Evolutionary conservation across 2,888 invertebrate genomes (phyloP).

Genomic region (Cactoblastis cactorum): DNA sequence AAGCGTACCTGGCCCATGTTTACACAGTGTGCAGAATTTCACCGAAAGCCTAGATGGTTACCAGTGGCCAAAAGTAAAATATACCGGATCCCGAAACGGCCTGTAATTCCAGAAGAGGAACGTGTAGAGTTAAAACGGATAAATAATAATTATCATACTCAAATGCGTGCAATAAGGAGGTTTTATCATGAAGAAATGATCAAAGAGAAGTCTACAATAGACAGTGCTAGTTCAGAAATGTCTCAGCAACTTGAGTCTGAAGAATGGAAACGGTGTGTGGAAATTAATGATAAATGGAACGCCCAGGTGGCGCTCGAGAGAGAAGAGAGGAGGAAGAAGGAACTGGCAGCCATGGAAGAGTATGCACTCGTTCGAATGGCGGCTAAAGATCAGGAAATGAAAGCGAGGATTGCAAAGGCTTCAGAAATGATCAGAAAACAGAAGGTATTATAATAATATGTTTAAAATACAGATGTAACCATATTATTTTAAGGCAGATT

Average conservation of each 20-base stretch:
- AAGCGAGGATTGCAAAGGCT: constrained; percentile 54
- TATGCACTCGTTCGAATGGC: constrained; percentile 65
- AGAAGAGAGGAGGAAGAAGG: constrained; percentile 74
- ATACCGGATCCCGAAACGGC: constrained; percentile 83
- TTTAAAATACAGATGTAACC: too few species aligned
- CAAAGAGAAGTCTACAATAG: constrained; percentile 67
- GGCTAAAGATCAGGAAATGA: constrained; percentile 50
- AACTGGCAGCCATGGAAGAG: constrained; percentile 67
- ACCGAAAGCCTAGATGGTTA: constrained; percentile 88
- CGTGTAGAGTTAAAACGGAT: constrained; percentile 82
- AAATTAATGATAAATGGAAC: constrained; percentile 87
- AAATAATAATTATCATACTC: constrained; percentile 84
- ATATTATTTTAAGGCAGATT: too few species aligned
- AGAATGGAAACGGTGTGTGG: constrained; percentile 80
- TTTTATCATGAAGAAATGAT: constrained; percentile 77
- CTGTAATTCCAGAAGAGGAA: constrained; percentile 81
- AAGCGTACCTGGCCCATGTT: constrained; percentile 53
- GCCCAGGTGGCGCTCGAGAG: constrained; percentile 78
- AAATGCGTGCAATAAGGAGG: constrained; percentile 74
- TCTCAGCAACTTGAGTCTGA: constrained; percentile 79
- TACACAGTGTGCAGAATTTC: constrained; percentile 56
- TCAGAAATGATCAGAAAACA: constrained; percentile 70
- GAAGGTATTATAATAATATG: constrained; percentile 40
- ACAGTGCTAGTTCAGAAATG: constrained; percentile 75
- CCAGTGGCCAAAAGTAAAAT: constrained; percentile 89